phyloP scores from a whole-genome alignment of 2,888 invertebrate genomes.

The Germaria angustata region DNA sequence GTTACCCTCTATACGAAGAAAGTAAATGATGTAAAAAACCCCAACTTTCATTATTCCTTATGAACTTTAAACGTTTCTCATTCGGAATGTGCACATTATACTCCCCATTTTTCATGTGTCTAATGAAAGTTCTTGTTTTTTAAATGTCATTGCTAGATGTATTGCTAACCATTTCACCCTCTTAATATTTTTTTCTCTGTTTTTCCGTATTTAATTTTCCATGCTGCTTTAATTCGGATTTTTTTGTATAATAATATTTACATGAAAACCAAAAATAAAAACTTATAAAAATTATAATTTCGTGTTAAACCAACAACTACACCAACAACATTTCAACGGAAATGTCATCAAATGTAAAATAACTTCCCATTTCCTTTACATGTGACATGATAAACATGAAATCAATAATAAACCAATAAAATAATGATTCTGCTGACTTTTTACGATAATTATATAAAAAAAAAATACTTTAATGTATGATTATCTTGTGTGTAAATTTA shows the following conservation, averaged over 20 bases:
- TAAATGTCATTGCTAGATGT: slow-evolving; percentile 66
- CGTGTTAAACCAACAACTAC: slow-evolving; percentile 33
- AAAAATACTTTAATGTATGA: not conserved
- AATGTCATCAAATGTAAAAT: slow-evolving; percentile 47
- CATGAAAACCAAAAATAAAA: slow-evolving; percentile 66
- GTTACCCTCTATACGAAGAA: slow-evolving; percentile 67
- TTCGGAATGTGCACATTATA: slow-evolving; percentile 7
- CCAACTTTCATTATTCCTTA: slow-evolving; percentile 47
- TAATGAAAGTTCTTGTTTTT: slow-evolving; percentile 63
- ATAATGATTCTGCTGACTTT: not conserved
- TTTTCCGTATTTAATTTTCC: slow-evolving; percentile 76
- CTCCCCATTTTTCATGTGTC: slow-evolving; percentile 43
- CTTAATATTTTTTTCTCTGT: slow-evolving; percentile 76
- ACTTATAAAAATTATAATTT: slow-evolving; percentile 52
- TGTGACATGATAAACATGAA: slow-evolving; percentile 5
- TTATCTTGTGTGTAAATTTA: not conserved
- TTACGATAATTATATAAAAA: not conserved
- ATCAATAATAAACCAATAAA: not conserved
- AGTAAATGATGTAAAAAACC: slow-evolving; percentile 37
- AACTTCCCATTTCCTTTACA: not conserved
- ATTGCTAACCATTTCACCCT: slow-evolving; percentile 77
- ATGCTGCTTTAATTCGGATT: slow-evolving; percentile 81
- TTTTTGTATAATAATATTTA: slow-evolving; percentile 71
- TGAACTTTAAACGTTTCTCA: slow-evolving; percentile 2
- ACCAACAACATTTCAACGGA: slow-evolving; percentile 31